These are phyloP conservation scores for Onychostruthus taczanowskii DNA, from an alignment of 2,113 vertebrate species.

Conservation along the genomic window DNA sequence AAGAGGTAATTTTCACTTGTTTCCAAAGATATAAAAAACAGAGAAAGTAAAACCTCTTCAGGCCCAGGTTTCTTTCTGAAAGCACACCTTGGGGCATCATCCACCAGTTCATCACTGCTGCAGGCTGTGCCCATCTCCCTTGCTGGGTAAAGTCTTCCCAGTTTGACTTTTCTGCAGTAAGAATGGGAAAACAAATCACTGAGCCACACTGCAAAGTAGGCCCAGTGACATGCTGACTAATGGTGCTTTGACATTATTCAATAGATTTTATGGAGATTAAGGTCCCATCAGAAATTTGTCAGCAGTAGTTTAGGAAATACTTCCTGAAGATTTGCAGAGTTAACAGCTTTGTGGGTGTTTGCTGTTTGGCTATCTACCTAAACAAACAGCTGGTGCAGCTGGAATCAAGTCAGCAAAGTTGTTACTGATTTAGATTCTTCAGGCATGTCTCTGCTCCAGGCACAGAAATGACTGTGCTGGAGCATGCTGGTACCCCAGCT, in stretches of 20 bases:
- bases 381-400: constrained; percentile 50
- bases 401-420: constrained; percentile 17
- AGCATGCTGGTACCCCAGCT: neutral
- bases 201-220: neutral
- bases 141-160: neutral
- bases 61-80: neutral
- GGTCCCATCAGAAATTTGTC: constrained; percentile 41
- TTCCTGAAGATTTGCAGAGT: constrained; percentile 41
- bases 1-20: neutral
- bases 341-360: constrained; percentile 32
- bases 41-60: neutral
- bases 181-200: neutral
- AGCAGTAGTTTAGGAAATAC: constrained; percentile 46
- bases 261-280: constrained; percentile 9
- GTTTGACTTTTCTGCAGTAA: neutral
- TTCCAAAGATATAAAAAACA: neutral
- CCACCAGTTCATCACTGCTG: neutral
- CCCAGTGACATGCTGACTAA: constrained; percentile 36
- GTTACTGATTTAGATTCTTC: neutral
- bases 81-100: neutral
- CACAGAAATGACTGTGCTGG: neutral
- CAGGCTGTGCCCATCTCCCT: accelerated
- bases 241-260: constrained; percentile 29
- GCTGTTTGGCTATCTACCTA: constrained; percentile 18
- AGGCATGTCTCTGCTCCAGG: neutral